Percentiles rank a stretch among this genome's conserved stretches.
Conservation (phyloP, 2,113 vertebrate genomes). For the Gymnogyps californianus region DNA sequence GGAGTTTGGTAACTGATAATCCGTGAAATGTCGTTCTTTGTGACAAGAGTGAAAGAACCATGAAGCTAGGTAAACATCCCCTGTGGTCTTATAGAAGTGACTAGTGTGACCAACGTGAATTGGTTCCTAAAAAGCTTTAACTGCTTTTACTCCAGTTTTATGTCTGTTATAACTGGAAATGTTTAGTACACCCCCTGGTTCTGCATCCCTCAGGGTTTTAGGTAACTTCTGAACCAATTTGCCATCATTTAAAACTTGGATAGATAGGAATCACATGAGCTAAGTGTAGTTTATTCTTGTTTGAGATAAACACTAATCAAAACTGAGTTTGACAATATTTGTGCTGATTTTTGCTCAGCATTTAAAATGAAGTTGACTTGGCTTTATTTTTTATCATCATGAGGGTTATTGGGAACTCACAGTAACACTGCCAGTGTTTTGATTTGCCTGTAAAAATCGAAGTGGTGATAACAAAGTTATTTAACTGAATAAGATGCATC, state of each 20-base stretch:
- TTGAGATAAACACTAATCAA: not conserved
- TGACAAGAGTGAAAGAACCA: not conserved
- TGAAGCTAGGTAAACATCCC: not conserved
- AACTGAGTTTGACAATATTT: not conserved
- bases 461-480: not conserved
- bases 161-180: not conserved
- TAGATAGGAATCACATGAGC: not conserved
- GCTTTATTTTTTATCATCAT: not conserved
- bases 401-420: rapidly evolving
- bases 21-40: not conserved
- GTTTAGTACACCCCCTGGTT: not conserved
- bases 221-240: not conserved
- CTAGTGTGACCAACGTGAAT: not conserved
- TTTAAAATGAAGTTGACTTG: not conserved
- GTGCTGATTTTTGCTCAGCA: not conserved
- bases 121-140: not conserved
- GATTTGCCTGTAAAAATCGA: not conserved
- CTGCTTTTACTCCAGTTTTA: not conserved
- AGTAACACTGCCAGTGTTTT: not conserved
- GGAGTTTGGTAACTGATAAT: not conserved
- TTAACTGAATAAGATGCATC: not conserved
- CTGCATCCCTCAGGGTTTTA: not conserved
- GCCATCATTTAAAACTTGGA: not conserved
- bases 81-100: not conserved
- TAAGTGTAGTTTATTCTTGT: not conserved